phyloP scores from a whole-genome alignment of 2,797 vertebrate species.

The Diglossa cyanea region DNA sequence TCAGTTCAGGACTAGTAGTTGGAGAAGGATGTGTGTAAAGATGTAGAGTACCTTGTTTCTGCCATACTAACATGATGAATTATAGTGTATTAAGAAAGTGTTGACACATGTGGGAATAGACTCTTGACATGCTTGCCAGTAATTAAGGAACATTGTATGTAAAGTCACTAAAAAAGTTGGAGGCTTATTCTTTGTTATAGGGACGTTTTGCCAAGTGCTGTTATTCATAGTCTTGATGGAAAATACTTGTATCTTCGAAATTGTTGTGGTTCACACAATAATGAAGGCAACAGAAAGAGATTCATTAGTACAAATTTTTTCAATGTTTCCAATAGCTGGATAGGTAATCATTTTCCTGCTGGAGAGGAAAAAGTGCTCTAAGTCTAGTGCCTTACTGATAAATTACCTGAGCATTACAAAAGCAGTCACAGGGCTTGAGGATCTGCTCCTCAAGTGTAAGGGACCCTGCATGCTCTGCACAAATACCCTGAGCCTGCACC shows the following conservation, averaged over 20 bases:
- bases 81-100: constrained; percentile 78
- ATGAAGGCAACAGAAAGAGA: constrained; percentile 59
- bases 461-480: background rate
- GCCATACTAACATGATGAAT: constrained; percentile 76
- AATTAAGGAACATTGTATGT: constrained; percentile 79
- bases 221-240: constrained; percentile 77
- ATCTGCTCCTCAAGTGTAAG: background rate
- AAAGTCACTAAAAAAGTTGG: constrained; percentile 73
- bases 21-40: constrained; percentile 65
- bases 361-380: background rate
- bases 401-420: constrained; percentile 27
- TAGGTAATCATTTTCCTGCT: constrained; percentile 41
- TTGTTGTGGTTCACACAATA: constrained; percentile 69
- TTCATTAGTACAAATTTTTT: constrained; percentile 43
- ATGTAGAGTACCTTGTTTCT: constrained; percentile 74
- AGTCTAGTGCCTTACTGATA: constrained; percentile 5
- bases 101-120: constrained; percentile 77
- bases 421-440: background rate
- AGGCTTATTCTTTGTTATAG: constrained; percentile 70
- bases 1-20: constrained; percentile 66
- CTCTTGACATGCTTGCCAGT: constrained; percentile 74
- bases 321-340: constrained; percentile 30
- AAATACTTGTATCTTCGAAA: constrained; percentile 77
- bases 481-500: background rate
- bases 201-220: constrained; percentile 70